These are phyloP conservation scores for Nicator chloris DNA, from an alignment of 2,113 vertebrate species.

Conservation along the genomic window DNA sequence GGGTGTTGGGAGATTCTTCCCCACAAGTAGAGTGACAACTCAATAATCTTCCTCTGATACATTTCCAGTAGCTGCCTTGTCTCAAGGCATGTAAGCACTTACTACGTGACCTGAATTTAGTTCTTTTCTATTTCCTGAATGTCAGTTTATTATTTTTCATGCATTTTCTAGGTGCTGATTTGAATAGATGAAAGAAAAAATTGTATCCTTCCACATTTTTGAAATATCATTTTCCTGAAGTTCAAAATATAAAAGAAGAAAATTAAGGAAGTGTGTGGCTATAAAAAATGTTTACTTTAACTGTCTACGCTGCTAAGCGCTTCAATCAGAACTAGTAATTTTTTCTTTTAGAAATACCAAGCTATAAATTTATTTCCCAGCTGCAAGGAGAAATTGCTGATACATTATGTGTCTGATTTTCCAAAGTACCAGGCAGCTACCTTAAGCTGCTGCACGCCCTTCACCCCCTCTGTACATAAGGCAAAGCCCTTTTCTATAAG, in stretches of 20 bases:
- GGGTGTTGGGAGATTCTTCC: background rate
- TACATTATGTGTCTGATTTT: background rate
- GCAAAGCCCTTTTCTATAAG: background rate
- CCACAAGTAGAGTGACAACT: background rate
- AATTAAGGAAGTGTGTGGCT: background rate
- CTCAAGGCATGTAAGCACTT: background rate
- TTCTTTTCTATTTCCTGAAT: background rate
- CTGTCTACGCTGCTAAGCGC: background rate
- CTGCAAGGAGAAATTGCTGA: slow-evolving; percentile 21
- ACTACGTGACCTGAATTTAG: background rate
- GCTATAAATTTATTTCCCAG: slow-evolving; percentile 31
- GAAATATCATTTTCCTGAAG: background rate
- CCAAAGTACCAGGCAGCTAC: background rate
- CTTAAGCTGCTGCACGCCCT: background rate
- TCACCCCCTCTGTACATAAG: background rate
- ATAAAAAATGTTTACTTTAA: slow-evolving; percentile 12
- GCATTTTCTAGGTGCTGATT: background rate
- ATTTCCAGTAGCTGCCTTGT: background rate
- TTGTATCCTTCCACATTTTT: background rate
- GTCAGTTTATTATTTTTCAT: background rate
- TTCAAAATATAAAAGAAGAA: background rate
- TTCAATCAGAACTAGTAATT: slow-evolving; percentile 16
- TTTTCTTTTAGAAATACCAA: slow-evolving; percentile 30
- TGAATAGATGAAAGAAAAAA: background rate
- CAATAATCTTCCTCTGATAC: background rate